phyloP scores from a whole-genome alignment of 2,113 vertebrate species.

The Labrus mixtus region DNA sequence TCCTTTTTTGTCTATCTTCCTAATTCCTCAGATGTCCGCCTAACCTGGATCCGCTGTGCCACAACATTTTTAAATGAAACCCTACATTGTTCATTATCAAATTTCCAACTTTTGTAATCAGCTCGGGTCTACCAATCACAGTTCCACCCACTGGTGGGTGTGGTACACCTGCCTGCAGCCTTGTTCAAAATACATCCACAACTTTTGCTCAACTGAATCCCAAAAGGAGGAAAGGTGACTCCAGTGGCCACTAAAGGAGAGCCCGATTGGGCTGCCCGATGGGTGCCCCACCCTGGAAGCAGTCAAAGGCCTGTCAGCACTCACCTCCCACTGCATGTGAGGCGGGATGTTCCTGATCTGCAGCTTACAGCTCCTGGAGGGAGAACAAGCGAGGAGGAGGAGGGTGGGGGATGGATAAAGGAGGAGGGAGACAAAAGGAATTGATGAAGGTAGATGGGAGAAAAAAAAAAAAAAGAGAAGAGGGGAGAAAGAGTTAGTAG shows the following conservation, averaged over 20 bases:
- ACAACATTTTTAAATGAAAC: background rate
- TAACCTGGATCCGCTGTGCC: background rate
- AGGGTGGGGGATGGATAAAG: constrained; percentile 23
- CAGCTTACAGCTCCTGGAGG: constrained; percentile 92
- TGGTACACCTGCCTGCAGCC: background rate
- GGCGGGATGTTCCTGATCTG: constrained; percentile 96
- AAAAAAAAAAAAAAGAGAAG: constrained; percentile 9
- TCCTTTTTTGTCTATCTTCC: too few species aligned
- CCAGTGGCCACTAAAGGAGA: constrained; percentile 49
- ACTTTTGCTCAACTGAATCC: constrained; percentile 40
- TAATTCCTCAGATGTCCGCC: background rate
- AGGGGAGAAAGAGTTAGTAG: constrained; percentile 30
- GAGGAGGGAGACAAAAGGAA: constrained; percentile 5
- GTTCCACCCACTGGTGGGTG: background rate
- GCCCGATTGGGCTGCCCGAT: constrained; percentile 37
- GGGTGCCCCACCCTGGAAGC: constrained; percentile 62
- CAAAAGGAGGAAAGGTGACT: constrained; percentile 47
- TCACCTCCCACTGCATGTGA: constrained; percentile 97
- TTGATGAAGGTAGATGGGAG: constrained; percentile 29
- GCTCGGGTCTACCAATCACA: constrained; percentile 11
- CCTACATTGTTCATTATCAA: background rate
- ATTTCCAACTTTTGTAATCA: constrained; percentile 6
- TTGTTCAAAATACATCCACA: constrained; percentile 16
- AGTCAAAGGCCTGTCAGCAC: constrained; percentile 75
- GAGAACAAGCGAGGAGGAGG: constrained; percentile 34